A percentile compares a stretch with the other conserved stretches of the same genome.
Conservation (phyloP, 2,888 invertebrate species). For the Xanthia icteritia region DNA sequence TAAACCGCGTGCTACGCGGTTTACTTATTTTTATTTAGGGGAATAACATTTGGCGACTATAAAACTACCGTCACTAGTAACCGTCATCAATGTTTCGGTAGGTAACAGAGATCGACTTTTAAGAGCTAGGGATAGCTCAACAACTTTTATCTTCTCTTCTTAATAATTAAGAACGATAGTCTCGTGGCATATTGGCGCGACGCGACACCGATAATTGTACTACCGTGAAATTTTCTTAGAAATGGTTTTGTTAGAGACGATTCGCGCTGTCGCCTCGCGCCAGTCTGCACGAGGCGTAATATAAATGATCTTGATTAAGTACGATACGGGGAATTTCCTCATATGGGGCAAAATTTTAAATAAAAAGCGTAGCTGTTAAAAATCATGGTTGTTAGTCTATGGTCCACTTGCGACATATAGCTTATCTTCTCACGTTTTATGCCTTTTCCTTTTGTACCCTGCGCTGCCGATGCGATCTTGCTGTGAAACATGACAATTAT, state of each 20-base stretch:
- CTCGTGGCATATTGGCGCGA: too few relatives aligned
- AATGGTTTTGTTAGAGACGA: too few relatives aligned
- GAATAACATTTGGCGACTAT: not conserved
- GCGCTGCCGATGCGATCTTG: not conserved
- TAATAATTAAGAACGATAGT: not conserved
- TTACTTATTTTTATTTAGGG: not conserved
- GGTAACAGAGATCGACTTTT: constrained; percentile 1
- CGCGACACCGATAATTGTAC: too few relatives aligned
- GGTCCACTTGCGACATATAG: not conserved
- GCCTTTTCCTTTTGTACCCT: not conserved
- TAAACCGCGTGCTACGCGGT: not conserved
- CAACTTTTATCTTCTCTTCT: not conserved
- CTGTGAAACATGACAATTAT: not conserved
- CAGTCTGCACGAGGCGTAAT: too few relatives aligned
- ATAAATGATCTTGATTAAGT: not conserved
- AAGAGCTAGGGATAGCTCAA: not conserved
- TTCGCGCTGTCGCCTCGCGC: too few relatives aligned
- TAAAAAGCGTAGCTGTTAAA: not conserved
- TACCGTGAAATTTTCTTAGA: too few relatives aligned
- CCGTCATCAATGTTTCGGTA: not conserved
- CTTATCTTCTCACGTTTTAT: not conserved
- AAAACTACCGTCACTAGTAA: not conserved
- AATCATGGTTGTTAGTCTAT: not conserved
- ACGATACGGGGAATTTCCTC: not conserved
- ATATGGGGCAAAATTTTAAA: not conserved